Evolutionary conservation across 2,888 invertebrate genomes (phyloP), one percentile per base, ranked within the genome.

Genomic region (Polydrusus tereticollis): DNA sequence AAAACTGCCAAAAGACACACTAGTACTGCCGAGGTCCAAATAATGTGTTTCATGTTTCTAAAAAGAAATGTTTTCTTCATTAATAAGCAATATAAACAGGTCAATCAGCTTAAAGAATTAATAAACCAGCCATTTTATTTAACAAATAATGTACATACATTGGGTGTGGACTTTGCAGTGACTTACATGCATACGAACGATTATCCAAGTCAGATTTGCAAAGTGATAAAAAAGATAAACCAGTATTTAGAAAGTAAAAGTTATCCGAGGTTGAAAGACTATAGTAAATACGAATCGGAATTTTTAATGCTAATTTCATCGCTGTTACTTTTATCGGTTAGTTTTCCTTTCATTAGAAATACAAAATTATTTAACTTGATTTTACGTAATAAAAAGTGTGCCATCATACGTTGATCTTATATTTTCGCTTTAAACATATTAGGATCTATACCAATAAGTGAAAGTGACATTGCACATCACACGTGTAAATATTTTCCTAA

Each of bases 1-100:
- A 79, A 78, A 55, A 83, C 72, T 58, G 79, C 76, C 59, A 78
- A 75, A 66, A 84, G 73, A 72, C 80, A 80, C 52, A 82, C 73
- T 47, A 83, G 63, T 60, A 78, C 78, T 50, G 79, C 77, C 21
- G 80, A 75, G 38, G 79, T 74, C 63, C 78, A 78, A 77, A 80
- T 68, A 76, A 80, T 75, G 72, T 81, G 81, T 77, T 77, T 82
- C 85, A 85, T 85, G 75, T 78, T 84, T 76, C 83, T 83, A 83
- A 82, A 38, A 38, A 38, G n/a, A 38, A 38, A 38, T 38, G 4
- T 38, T n/a, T n/a, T n/a, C n/a, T n/a, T n/a, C n/a, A n/a, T n/a
- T n/a, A n/a, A n/a, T 18, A 20, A 23, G 23, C n/a, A 6, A 52
- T 26, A n/a, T n/a, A n/a, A n/a, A n/a, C n/a, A n/a, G n/a, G n/a